Evolutionary conservation across 2,888 invertebrate genomes (phyloP).

Genomic region (Caenorhabditis macrosperma): DNA sequence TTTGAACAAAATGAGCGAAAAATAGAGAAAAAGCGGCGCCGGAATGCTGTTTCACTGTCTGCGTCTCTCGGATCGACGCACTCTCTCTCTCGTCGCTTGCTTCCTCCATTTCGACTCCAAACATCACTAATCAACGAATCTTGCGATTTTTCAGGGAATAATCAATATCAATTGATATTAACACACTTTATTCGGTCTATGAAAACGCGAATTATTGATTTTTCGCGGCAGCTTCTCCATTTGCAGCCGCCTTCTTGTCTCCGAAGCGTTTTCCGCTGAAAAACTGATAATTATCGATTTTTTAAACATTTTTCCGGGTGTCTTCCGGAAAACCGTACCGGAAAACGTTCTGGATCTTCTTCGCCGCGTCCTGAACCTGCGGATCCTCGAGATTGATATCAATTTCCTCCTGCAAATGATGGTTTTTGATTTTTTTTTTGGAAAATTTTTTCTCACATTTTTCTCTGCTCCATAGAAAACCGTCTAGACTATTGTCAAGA

Average conservation of each 20-base stretch:
- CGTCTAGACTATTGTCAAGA: no score
- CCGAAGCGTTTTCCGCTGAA: constrained; percentile 45
- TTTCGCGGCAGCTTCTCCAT: neutral
- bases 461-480: constrained; percentile 2
- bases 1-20: neutral
- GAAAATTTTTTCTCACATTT: constrained; percentile 5
- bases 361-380: constrained; percentile 69
- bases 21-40: no score
- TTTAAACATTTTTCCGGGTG: no score
- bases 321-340: no score
- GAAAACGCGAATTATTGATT: no score
- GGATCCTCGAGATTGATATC: constrained; percentile 73
- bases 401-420: constrained; percentile 21
- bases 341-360: constrained; percentile 71
- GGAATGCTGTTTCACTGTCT: neutral
- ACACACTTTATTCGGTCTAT: no score
- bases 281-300: neutral
- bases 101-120: neutral
- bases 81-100: constrained; percentile 1
- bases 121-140: neutral
- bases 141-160: no score
- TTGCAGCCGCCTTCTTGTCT: constrained; percentile 27
- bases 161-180: no score
- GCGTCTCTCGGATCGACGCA: constrained; percentile 8
- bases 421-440: no score